phyloP scores from a whole-genome alignment of 1,140 invertebrate species.

The Helicoverpa armigera region DNA sequence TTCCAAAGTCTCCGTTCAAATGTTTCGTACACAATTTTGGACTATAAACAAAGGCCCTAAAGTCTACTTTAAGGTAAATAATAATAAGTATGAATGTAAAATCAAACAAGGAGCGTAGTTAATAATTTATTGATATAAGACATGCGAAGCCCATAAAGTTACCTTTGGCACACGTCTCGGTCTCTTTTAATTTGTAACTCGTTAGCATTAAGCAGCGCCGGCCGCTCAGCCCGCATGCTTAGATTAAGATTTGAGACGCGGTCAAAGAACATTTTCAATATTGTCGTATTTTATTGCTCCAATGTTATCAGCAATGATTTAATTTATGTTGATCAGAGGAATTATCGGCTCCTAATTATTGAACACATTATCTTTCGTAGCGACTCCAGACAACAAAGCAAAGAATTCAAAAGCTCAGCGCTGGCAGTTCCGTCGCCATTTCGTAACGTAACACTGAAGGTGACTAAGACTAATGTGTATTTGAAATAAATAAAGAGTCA shows the following conservation, averaged over 20 bases:
- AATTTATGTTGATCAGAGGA: conserved; percentile 11
- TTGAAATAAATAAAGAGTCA: conserved; percentile 54
- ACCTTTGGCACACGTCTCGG: conserved; percentile 84
- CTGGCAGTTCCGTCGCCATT: not conserved
- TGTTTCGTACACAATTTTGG: conserved; percentile 63
- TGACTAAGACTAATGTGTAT: conserved; percentile 39
- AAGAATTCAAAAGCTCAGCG: conserved; percentile 12
- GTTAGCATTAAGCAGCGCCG: conserved; percentile 80
- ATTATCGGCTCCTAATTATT: not conserved
- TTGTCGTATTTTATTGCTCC: conserved; percentile 56
- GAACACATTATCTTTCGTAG: not conserved
- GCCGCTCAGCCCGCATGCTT: conserved; percentile 64
- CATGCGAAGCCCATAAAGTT: conserved; percentile 86
- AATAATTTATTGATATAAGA: conserved; percentile 87
- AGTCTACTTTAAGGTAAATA: conserved; percentile 72
- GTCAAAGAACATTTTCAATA: conserved; percentile 68
- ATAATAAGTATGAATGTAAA: conserved; percentile 75
- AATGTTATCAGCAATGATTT: conserved; percentile 10
- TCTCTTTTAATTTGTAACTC: conserved; percentile 85
- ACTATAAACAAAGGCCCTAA: conserved; percentile 68
- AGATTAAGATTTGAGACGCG: conserved; percentile 80
- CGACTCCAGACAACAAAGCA: not conserved
- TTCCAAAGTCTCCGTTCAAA: conserved; percentile 64
- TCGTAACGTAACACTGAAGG: conserved; percentile 35
- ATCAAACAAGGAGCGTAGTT: conserved; percentile 85